Percentiles rank a stretch among this genome's conserved stretches.
Conservation (phyloP, 1,140 invertebrate genomes). For the Microplitis mediator region DNA sequence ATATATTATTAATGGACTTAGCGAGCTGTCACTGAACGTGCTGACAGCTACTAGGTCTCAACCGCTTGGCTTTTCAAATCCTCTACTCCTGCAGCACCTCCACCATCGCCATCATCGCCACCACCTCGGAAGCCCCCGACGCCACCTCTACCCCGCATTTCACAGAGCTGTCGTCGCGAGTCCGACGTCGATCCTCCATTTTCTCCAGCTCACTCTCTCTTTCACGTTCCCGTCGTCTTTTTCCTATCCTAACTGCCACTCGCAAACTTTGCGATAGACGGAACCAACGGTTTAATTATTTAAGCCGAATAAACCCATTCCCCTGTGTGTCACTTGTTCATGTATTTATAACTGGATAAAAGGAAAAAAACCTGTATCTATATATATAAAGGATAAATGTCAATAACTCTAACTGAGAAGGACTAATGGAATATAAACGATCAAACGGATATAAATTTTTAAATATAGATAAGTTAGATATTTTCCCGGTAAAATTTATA, state of each 20-base stretch:
- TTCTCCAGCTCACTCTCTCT: not conserved
- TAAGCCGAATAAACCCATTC: not conserved
- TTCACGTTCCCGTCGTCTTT: not conserved
- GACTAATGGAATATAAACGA: too few species aligned
- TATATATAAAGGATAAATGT: too few species aligned
- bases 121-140: too few species aligned
- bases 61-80: constrained; percentile 1
- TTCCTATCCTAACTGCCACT: not conserved
- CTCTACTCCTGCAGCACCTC: not conserved
- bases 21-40: not conserved
- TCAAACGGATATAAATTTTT: too few species aligned
- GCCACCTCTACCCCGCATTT: not conserved
- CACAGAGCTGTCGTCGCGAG: not conserved
- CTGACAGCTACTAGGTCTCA: not conserved
- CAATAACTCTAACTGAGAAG: too few species aligned
- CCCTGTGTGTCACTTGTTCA: not conserved
- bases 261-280: not conserved
- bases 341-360: not conserved
- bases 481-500: too few species aligned
- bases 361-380: too few species aligned
- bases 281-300: constrained; percentile 6
- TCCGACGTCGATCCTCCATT: not conserved
- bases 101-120: not conserved
- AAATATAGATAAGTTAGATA: too few species aligned
- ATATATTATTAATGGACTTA: constrained; percentile 10